Evolutionary conservation across 1,140 invertebrate genomes (phyloP), one percentile per base, ranked within the genome.

Genomic region (Drosophila kohkoa): DNA sequence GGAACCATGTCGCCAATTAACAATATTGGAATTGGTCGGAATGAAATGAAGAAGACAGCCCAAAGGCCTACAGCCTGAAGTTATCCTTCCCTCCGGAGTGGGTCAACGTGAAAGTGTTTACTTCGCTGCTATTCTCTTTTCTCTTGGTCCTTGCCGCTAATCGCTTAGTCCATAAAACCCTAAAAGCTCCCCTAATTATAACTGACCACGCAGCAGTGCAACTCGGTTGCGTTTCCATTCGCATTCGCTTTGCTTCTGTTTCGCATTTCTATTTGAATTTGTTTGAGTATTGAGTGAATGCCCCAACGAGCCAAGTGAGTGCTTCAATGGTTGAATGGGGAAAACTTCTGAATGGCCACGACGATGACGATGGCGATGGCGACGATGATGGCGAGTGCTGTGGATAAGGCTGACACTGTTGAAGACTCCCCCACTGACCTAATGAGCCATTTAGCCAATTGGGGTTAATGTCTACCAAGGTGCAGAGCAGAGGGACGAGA

Each of bases 141-240:
- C 48, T 13, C 35, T 45, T 65, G 8, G 16, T 38, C 32, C 51
- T 64, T 66, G 28, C 41, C 46, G 57, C 52, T 87, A 86, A 87
- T 87, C 82, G 82, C 72, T 62, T 57, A 46, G 52, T 52, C 78
- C 79, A 75, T 82, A 86, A 86, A 81, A 67, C 69, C 66, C 66
- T 48, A 58, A 71, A 81, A 68, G 72, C 59, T 62, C 62, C 62
- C 68, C 83, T 87, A 87, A 87, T 87, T 87, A 87, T 87, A 87
- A 87, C 82, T 87, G 83, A 87, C 83, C 82, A 87, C 83, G 83
- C 82, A 83, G 82, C 69, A 79, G 72, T 86, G 82, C 82, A 87
- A 77, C 77, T 76, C 82, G 52, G 55, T 86, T 86, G 82, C 54
- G 72, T 57, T 75, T 82, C 38, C 15, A 45, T 79, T 63, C 32